Conservation (phyloP, 2,113 vertebrate genomes). For the Cottus gobio region DNA sequence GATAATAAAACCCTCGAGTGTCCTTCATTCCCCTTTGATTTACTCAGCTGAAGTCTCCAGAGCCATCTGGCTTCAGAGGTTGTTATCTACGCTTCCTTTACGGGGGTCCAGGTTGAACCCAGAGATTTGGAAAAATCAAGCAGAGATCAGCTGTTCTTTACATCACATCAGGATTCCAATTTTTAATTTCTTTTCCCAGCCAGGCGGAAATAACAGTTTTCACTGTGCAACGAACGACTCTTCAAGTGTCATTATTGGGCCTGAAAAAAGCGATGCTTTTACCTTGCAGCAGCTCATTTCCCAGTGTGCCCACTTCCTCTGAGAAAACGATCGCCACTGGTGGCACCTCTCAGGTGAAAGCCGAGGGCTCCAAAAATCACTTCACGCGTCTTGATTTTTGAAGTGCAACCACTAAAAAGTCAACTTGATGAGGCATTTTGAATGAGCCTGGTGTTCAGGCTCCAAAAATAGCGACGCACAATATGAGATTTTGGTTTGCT, state of each 20-base stretch:
- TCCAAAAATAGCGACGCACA: neutral
- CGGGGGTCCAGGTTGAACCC: neutral
- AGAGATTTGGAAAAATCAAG: neutral
- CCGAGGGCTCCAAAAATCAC: neutral
- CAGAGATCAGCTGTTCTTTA: neutral
- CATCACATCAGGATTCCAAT: too few relatives aligned
- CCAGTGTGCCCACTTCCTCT: neutral
- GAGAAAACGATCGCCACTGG: neutral
- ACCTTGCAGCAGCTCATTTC: neutral
- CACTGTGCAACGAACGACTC: neutral
- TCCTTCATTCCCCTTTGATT: slow-evolving; percentile 5
- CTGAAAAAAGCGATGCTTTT: neutral
- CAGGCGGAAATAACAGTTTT: neutral
- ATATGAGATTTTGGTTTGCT: neutral
- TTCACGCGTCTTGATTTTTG: slow-evolving; percentile 4
- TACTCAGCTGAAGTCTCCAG: neutral
- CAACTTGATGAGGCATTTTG: neutral
- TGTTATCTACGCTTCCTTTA: neutral
- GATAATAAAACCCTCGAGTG: neutral
- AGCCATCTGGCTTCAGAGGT: slow-evolving; percentile 1
- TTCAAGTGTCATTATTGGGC: neutral
- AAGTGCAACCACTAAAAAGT: neutral
- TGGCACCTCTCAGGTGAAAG: slow-evolving; percentile 11
- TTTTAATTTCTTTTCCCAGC: too few relatives aligned
- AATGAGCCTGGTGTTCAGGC: neutral